phyloP scores from a whole-genome alignment of 2,888 invertebrate genomes.

The Conomelus anceps region DNA sequence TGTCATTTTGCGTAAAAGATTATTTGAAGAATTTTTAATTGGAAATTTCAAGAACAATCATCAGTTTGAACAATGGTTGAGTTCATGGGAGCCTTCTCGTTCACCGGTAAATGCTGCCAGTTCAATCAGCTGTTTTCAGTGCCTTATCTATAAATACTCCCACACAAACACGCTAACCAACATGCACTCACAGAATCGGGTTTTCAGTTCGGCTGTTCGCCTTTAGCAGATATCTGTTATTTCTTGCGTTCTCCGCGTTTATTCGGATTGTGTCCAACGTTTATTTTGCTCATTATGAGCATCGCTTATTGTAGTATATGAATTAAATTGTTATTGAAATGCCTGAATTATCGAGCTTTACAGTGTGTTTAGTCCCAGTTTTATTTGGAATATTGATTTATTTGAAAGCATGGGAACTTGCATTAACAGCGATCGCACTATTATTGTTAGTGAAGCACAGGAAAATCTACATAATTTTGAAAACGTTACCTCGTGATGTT shows the following conservation, averaged over 20 bases:
- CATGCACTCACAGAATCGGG: not conserved
- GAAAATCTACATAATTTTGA: slow-evolving; percentile 29
- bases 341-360: not conserved
- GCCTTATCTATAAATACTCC: not conserved
- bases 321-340: not conserved
- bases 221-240: not conserved
- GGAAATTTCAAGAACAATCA: too few relatives aligned
- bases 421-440: slow-evolving; percentile 18
- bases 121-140: not conserved
- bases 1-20: not conserved
- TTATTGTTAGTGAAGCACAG: slow-evolving; percentile 24
- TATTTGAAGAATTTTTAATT: too few relatives aligned
- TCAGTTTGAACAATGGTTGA: too few relatives aligned
- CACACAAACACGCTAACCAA: not conserved
- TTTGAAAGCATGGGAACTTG: slow-evolving; percentile 22
- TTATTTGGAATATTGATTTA: slow-evolving; percentile 22
- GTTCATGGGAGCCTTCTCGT: too few relatives aligned
- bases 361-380: slow-evolving; percentile 12
- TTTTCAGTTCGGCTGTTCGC: not conserved
- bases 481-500: slow-evolving; percentile 31
- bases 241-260: not conserved
- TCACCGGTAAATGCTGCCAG: not conserved
- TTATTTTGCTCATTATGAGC: not conserved
- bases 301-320: not conserved
- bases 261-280: not conserved